Base-by-base conservation (phyloP, 2,888 invertebrate species). In the Stegana nigrithorax region DNA sequence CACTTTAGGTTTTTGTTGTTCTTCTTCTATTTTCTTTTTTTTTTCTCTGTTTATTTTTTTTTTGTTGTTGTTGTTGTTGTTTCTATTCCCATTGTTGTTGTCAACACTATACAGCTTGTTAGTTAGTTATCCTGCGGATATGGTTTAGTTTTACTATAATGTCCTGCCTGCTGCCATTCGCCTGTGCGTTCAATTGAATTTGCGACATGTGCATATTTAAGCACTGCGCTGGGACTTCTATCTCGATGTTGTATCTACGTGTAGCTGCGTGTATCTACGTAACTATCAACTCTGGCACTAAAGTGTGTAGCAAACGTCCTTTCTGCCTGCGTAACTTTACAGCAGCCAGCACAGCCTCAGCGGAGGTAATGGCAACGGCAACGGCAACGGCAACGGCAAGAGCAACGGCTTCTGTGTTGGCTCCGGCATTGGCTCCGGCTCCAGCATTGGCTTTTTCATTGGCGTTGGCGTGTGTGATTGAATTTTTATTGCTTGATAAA, bases 201-300 rank as follows among this genome's bases (percentile, higher is more conserved):
- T 77, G 75, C 75, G 78, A 76, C 75, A 76, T 78, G 75, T 76
- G 75, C 75, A 76, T 76, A 76, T 76, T 76, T 78, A 76, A 76
- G 78, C 71, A 76, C 75, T 78, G 73, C 63, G 67, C 71, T 64
- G 75, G 78, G 75, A 77, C 73, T 55, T 55, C 65, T 53, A 32
- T 45, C 45, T 59, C 4, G 17, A 21, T 4, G n/a, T 55, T 55
- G 53, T 55, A 55, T 59, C 45, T 59, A 47, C n/a, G 45, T 47
- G 32, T 59, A 29, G 45, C 19, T 17, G 45, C 14, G 5, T 39
- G 39, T 36, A 6, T 39, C 39, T 39, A 17, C 17, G 39, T 39
- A 55, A 29, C 47, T 47, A 47, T 47, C 21, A 23, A 42, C 42
- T 7, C n/a, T 42, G 42, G n/a, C 32, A 32, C n/a, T 12, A 8